Evolutionary conservation across 2,888 invertebrate species (phyloP).

Genomic region (Callyntrura sp.): DNA sequence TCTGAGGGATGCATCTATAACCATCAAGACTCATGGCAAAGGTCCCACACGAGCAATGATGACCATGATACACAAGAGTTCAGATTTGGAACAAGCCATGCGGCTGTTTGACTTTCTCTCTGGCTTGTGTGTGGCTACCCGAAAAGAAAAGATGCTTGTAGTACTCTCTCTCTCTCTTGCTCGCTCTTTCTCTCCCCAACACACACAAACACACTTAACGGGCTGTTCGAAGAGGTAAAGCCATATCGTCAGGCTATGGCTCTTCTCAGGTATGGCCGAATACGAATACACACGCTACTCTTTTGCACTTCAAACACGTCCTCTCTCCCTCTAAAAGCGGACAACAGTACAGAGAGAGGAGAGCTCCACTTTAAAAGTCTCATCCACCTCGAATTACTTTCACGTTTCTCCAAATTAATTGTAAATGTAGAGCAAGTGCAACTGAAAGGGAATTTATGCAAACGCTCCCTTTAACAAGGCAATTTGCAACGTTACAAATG

Average conservation of each 20-base stretch:
- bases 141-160: slow-evolving; percentile 38
- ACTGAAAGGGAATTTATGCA: not conserved
- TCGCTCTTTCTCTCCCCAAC: too few relatives aligned
- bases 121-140: slow-evolving; percentile 28
- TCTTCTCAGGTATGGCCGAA: too few relatives aligned
- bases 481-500: not conserved
- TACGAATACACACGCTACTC: not conserved
- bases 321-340: too few relatives aligned
- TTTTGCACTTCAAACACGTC: not conserved
- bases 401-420: not conserved
- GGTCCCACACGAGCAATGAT: slow-evolving; percentile 77
- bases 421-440: not conserved
- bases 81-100: slow-evolving; percentile 66
- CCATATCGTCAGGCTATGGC: not conserved
- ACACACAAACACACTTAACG: not conserved
- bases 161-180: not conserved
- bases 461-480: not conserved
- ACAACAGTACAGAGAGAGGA: not conserved
- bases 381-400: not conserved
- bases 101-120: slow-evolving; percentile 60
- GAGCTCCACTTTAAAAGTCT: not conserved
- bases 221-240: slow-evolving; percentile 16
- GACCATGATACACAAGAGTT: slow-evolving; percentile 67
- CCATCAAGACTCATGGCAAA: slow-evolving; percentile 72
- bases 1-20: slow-evolving; percentile 75